Base-by-base conservation (phyloP, 1,140 invertebrate species). In the Drosophila pandora region DNA sequence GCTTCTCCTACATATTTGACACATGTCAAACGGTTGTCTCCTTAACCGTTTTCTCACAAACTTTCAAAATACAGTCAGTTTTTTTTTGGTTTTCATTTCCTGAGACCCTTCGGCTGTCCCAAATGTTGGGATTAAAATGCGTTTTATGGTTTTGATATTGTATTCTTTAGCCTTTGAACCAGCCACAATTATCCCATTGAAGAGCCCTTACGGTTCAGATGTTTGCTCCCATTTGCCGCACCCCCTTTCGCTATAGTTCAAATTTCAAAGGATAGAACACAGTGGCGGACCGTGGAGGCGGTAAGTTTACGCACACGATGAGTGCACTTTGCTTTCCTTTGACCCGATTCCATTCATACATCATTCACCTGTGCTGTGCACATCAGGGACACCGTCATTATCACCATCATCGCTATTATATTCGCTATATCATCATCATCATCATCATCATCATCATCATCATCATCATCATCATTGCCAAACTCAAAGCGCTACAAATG, bases 331-430 rank as follows among this genome's bases (percentile, higher is more conserved):
- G 21, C 59, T 49, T 63, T 64, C 37, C 60, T 67, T 67, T 67
- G 60, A 67, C 63, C 63, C 60, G 59, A 30, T 64, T 67, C 22
- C 63, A 67, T 67, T 64, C 60, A 67, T 43, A 41, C 39, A 53
- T 32, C 49, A 47, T 22, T 10, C 43, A 17, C 9, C 39, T 61
- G 23, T 45, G 32, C 34, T 43, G 12, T 60, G n/a, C 47, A 43
- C 13, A 63, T 30, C 34, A 45, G 47, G 13, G 25, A 28, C 63
- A 53, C 50, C 45, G 41, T 65, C 45, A 43, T 67, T 39, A 23
- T 61, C 54, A 28, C 21, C 21, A 63, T 34, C 28, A 30, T 67
- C 43, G 22, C 48, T 28, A 47, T 47, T 22, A 47, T 47, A 22
- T 8, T 17, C 41, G 17, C 41, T 43, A 56, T 21, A 23, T 64